A percentile compares a stretch with the other conserved stretches of the same genome.
Conservation (phyloP, 2,113 vertebrate genomes). For the Phoenicopterus ruber region DNA sequence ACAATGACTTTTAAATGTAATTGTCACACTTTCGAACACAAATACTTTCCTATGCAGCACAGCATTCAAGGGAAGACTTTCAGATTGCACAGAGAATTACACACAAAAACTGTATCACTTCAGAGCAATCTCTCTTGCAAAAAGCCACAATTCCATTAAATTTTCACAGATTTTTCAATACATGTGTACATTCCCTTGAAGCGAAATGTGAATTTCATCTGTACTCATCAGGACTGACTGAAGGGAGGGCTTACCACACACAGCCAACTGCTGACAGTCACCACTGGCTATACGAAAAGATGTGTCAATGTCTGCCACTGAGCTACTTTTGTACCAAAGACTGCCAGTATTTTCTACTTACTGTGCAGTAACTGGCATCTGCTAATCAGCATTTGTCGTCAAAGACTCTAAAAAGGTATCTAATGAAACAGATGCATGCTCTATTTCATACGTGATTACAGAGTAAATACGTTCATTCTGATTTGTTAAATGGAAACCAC, state of each 20-base stretch:
- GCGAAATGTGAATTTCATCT: neutral
- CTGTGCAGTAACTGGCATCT: neutral
- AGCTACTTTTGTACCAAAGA: neutral
- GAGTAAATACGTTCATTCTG: neutral
- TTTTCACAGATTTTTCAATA: neutral
- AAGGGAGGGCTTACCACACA: neutral
- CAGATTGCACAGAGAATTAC: neutral
- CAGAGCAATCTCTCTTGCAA: neutral
- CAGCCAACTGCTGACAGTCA: neutral
- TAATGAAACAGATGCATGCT: neutral
- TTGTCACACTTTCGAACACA: neutral
- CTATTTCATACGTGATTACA: neutral
- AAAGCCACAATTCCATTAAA: neutral
- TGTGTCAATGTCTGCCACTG: neutral
- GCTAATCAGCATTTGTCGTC: neutral
- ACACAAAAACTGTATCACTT: neutral
- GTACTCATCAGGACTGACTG: neutral
- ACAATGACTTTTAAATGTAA: neutral
- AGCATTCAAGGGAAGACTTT: neutral
- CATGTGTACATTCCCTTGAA: neutral
- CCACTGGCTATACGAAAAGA: neutral
- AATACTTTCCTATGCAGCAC: neutral
- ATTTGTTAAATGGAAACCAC: neutral
- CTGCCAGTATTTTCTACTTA: neutral
- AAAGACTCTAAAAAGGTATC: neutral